phyloP scores from a whole-genome alignment of 1,140 invertebrate genomes.

The Cydia strobilella region DNA sequence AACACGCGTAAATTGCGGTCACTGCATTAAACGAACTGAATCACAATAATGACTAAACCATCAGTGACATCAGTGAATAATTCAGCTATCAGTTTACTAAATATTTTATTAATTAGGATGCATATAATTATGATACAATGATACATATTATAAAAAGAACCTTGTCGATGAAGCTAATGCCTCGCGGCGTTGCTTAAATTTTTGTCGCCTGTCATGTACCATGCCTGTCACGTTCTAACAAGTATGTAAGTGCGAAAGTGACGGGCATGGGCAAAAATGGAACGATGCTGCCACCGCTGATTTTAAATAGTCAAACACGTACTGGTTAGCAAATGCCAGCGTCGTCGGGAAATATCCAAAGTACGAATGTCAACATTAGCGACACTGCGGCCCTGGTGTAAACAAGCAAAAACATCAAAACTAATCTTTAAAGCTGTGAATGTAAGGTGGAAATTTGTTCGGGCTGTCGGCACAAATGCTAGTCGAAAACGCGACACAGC shows the following conservation, averaged over 20 bases:
- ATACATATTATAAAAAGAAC: no score
- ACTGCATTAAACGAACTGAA: conserved; percentile 22
- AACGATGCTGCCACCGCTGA: no score
- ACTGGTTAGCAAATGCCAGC: conserved; percentile 57
- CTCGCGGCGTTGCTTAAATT: no score
- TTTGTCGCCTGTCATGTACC: no score
- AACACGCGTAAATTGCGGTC: conserved; percentile 12
- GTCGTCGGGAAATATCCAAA: conserved; percentile 50
- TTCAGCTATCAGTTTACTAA: neutral
- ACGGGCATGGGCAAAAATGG: no score
- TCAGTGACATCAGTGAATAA: neutral
- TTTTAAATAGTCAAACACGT: conserved; percentile 28
- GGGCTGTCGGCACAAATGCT: conserved; percentile 37
- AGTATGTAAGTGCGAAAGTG: no score
- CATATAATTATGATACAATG: neutral
- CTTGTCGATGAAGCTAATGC: no score
- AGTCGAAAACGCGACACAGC: conserved; percentile 45
- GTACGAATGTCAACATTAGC: conserved; percentile 29
- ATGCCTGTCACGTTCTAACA: no score
- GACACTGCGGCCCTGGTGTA: conserved; percentile 18
- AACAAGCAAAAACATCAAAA: conserved; percentile 30
- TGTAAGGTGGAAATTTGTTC: conserved; percentile 40
- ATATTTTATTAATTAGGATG: neutral
- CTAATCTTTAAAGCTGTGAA: conserved; percentile 33
- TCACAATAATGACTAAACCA: conserved; percentile 9